Conservation (phyloP, 1,140 invertebrate genomes). For the Gonioctena quinquepunctata region DNA sequence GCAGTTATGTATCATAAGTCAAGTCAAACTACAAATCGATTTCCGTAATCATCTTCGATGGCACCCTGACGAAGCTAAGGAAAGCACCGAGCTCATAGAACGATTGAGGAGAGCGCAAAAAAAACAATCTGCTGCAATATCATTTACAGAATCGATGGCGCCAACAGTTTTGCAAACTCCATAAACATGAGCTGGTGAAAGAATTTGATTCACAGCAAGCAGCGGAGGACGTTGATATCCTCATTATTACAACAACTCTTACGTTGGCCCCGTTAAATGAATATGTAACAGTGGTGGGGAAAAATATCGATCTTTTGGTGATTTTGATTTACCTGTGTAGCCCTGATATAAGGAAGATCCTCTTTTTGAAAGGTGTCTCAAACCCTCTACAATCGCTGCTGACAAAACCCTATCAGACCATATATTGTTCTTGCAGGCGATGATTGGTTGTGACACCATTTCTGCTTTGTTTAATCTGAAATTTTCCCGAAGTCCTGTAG, state of each 20-base stretch:
- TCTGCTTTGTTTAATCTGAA: conserved; percentile 14
- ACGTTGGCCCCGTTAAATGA: background rate
- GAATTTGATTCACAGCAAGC: conserved; percentile 6
- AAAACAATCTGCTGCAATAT: background rate
- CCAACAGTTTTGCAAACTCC: too few relatives aligned
- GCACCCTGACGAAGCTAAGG: background rate
- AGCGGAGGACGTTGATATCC: background rate
- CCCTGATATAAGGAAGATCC: conserved; percentile 7
- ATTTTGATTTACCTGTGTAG: conserved; percentile 12
- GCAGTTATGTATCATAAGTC: conserved; percentile 16
- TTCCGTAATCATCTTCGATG: too few relatives aligned
- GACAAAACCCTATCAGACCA: too few relatives aligned
- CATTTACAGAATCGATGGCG: background rate
- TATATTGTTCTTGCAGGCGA: too few relatives aligned
- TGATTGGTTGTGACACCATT: too few relatives aligned
- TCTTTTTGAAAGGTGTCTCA: background rate
- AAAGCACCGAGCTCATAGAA: conserved; percentile 9
- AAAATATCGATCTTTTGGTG: conserved; percentile 1
- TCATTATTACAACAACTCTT: background rate
- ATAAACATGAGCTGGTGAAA: background rate
- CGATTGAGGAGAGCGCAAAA: background rate
- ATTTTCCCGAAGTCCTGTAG: background rate
- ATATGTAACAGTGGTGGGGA: conserved; percentile 11
- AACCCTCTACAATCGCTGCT: conserved; percentile 2
- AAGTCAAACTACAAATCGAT: background rate